A percentile compares a stretch with the other conserved stretches of the same genome.
Evolutionary conservation across 2,797 vertebrate genomes (phyloP).

Genomic region (Petrocephalus sullivani): DNA sequence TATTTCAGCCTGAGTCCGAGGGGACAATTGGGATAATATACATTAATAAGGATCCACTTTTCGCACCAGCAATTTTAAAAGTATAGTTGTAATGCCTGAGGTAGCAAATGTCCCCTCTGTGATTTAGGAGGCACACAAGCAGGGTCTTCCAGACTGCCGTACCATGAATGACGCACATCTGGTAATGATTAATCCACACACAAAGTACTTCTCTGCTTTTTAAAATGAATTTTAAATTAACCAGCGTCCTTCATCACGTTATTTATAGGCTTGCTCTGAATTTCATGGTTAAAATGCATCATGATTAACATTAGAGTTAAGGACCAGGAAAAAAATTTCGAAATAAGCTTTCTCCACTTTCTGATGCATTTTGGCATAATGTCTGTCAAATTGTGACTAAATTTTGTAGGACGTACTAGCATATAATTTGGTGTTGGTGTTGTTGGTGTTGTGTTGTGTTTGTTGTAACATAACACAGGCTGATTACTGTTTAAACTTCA

Average conservation of each 20-base stretch:
- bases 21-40: not conserved
- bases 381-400: not conserved
- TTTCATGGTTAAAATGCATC: not conserved
- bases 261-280: not conserved
- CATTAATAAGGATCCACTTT: not conserved
- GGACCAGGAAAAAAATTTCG: not conserved
- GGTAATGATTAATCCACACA: conserved; percentile 1
- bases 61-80: not conserved
- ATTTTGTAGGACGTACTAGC: not conserved
- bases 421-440: not conserved
- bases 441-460: not conserved
- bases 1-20: not conserved
- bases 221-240: not conserved
- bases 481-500: not conserved
- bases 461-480: not conserved
- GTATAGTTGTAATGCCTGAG: not conserved
- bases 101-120: not conserved
- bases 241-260: not conserved
- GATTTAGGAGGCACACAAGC: not conserved
- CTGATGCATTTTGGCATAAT: not conserved
- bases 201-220: not conserved
- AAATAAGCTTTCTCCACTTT: not conserved
- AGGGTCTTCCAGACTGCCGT: not conserved
- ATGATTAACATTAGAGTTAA: not conserved
- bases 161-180: conserved; percentile 5